phyloP scores from a whole-genome alignment of 1,140 invertebrate species.

The Zaprionus capensis region DNA sequence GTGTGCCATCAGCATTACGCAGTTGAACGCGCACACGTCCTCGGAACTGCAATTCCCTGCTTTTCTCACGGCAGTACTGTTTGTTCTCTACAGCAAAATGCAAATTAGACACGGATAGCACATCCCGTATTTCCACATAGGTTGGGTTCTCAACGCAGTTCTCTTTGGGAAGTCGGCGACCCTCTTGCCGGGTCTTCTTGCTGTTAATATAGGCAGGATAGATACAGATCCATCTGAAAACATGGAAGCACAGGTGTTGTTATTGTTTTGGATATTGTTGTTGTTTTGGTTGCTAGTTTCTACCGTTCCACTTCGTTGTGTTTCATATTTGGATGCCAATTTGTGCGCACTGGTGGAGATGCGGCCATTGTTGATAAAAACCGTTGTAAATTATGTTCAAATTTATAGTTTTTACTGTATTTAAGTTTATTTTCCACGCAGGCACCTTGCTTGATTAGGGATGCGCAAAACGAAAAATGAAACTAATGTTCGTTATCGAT shows the following conservation, averaged over 20 bases:
- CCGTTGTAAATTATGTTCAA: neutral
- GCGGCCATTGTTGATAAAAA: constrained; percentile 76
- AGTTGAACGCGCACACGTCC: constrained; percentile 96
- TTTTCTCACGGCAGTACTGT: constrained; percentile 95
- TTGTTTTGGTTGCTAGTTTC: constrained; percentile 10
- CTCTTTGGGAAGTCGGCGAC: constrained; percentile 92
- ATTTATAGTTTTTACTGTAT: neutral
- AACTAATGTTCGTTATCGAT: constrained; percentile 12
- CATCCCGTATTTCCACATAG: constrained; percentile 96
- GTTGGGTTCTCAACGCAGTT: constrained; percentile 97
- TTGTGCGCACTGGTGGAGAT: constrained; percentile 81
- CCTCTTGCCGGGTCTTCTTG: constrained; percentile 95
- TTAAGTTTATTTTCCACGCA: constrained; percentile 71
- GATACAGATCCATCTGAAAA: constrained; percentile 95
- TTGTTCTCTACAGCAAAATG: constrained; percentile 97
- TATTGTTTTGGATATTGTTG: constrained; percentile 31
- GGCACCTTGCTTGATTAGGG: constrained; percentile 59
- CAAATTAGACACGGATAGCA: constrained; percentile 92
- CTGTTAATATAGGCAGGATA: constrained; percentile 98
- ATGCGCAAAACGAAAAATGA: constrained; percentile 19
- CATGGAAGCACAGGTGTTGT: constrained; percentile 38
- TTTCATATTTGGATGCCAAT: constrained; percentile 88
- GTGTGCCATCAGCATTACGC: constrained; percentile 95
- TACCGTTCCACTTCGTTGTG: constrained; percentile 87
- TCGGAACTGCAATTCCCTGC: constrained; percentile 92